phyloP scores from a whole-genome alignment of 1,140 invertebrate genomes.

The Drosophila erecta region DNA sequence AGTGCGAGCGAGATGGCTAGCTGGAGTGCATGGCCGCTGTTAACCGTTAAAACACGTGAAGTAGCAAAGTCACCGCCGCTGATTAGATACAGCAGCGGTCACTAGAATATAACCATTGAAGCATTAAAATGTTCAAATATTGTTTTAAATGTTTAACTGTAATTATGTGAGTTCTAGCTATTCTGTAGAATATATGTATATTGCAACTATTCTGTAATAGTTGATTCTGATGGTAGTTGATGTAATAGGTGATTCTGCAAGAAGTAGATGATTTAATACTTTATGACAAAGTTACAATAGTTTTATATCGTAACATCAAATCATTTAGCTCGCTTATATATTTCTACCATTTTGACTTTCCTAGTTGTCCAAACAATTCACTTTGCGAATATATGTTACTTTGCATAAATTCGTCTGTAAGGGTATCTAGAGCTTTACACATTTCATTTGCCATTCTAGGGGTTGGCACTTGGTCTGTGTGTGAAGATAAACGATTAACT shows the following conservation, averaged over 20 bases:
- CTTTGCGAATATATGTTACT: background rate
- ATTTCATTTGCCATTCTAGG: slow-evolving; percentile 4
- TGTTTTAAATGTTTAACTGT: no score
- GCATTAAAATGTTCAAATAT: no score
- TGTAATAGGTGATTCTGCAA: no score
- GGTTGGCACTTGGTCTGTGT: slow-evolving; percentile 5
- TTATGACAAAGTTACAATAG: no score
- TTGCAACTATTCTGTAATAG: no score
- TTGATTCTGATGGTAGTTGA: no score
- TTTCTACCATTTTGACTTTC: no score
- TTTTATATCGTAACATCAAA: no score
- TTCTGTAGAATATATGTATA: no score
- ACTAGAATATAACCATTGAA: background rate
- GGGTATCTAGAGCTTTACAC: slow-evolving; percentile 12
- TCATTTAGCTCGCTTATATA: no score
- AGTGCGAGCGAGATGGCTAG: slow-evolving; percentile 33
- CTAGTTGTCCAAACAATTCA: background rate
- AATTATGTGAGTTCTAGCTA: no score
- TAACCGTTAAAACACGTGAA: slow-evolving; percentile 76
- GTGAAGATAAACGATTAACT: slow-evolving; percentile 26
- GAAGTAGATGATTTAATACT: no score
- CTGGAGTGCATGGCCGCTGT: slow-evolving; percentile 40
- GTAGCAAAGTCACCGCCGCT: slow-evolving; percentile 3
- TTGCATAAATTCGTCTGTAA: slow-evolving; percentile 1
- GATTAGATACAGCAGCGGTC: slow-evolving; percentile 23